Conservation (phyloP, 2,113 vertebrate species). For the Toxostoma redivivum region DNA sequence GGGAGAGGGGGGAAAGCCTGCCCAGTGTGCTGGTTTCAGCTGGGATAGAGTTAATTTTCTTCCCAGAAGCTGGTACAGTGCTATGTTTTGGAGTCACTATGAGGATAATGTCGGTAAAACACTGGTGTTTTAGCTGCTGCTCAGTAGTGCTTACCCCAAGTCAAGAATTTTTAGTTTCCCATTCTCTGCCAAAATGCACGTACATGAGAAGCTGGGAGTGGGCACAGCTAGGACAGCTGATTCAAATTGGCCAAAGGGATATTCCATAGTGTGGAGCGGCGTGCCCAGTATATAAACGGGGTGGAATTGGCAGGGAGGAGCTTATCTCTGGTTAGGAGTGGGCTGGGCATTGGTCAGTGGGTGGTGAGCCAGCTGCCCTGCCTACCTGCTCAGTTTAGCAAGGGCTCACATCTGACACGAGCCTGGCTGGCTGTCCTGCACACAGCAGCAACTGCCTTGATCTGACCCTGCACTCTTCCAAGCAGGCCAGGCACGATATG, state of each 20-base stretch:
- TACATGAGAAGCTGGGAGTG: background rate
- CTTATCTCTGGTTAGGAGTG: rapidly evolving
- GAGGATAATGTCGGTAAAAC: background rate
- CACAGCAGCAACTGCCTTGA: rapidly evolving
- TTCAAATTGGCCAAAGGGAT: background rate
- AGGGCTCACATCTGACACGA: background rate
- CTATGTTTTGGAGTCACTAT: background rate
- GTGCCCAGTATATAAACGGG: background rate
- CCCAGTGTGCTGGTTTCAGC: background rate
- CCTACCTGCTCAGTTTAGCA: rapidly evolving
- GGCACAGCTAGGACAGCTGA: background rate
- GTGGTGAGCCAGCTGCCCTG: background rate
- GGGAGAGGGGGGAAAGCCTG: background rate
- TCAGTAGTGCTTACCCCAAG: background rate
- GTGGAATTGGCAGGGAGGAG: background rate
- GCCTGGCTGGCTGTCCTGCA: background rate
- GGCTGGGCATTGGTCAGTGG: background rate
- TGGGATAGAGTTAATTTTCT: background rate
- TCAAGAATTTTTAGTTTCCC: background rate
- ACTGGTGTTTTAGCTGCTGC: background rate
- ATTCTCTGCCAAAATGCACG: background rate
- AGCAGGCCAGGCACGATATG: rapidly evolving
- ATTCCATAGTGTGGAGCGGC: background rate
- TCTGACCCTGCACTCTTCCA: background rate
- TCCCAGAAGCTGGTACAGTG: background rate